Evolutionary conservation across 2,888 invertebrate genomes (phyloP).

Genomic region (Eulithis prunata): DNA sequence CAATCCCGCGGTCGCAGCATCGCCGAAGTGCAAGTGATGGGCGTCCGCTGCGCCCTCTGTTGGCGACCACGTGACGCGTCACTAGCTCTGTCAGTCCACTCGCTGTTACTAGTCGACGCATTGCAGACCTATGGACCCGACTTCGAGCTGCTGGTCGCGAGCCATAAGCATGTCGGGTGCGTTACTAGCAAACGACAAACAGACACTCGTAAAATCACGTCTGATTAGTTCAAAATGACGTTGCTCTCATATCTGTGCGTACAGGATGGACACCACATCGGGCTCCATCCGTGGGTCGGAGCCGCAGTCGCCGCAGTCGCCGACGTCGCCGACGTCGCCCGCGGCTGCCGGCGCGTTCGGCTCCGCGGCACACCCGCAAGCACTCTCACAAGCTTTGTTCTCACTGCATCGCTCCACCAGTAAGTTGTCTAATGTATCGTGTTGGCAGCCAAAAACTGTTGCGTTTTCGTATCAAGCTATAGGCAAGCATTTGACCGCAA

Average conservation of each 20-base stretch:
- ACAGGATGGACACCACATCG: constrained; percentile 95
- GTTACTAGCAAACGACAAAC: background rate
- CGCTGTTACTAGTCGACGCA: constrained; percentile 96
- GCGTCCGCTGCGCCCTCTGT: constrained; percentile 91
- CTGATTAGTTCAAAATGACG: too few species aligned
- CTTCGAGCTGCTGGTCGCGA: constrained; percentile 96
- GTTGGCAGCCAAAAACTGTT: too few species aligned
- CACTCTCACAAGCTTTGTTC: constrained; percentile 61
- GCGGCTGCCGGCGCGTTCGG: constrained; percentile 82
- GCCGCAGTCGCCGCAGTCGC: constrained; percentile 94
- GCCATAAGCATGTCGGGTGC: constrained; percentile 96
- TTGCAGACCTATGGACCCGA: constrained; percentile 97
- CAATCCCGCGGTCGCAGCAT: constrained; percentile 95
- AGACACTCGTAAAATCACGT: too few species aligned
- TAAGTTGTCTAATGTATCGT: constrained; percentile 17
- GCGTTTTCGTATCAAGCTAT: too few species aligned
- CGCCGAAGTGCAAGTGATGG: constrained; percentile 96
- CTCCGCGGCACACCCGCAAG: constrained; percentile 68
- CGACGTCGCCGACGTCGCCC: constrained; percentile 83
- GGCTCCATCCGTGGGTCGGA: constrained; percentile 96
- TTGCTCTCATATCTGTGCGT: background rate
- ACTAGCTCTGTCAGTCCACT: constrained; percentile 94
- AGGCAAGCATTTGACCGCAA: too few species aligned
- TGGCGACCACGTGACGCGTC: constrained; percentile 90
- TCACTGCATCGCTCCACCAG: constrained; percentile 50